Base-by-base conservation (phyloP, 2,888 invertebrate genomes). In the Oscheius myriophilus region DNA sequence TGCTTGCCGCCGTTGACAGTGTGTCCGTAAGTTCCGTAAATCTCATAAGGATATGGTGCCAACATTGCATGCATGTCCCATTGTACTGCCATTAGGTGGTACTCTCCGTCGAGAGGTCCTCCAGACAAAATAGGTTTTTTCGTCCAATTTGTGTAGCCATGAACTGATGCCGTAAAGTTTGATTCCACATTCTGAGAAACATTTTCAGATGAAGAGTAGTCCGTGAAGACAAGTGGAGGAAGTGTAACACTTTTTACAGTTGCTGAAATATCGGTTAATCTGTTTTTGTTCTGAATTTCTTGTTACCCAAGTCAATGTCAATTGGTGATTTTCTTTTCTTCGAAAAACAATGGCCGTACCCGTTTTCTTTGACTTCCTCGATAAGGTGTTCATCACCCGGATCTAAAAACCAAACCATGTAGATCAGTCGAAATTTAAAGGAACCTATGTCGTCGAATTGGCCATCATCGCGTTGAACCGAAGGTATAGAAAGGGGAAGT, bases 311-410 rank as follows among this genome's bases (percentile, higher is more conserved):
- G 21, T 61, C 18, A 12, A 61, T 61, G 18, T 61, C 49, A 7
- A 61, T 61, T 1, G 61, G 61, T n/a, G 61, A 61, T 26, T 61
- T 61, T 45, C 61, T 45, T 12, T 26, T 16, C 49, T 46, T 49
- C 12, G 25, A 49, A 4, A 46, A n/a, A 25, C 61, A 61, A n/a
- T 49, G 23, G 11, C 12, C 25, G 11, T 49, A 14, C 14, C 61
- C 61, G 2, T 16, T 14, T 26, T 26, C 18, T 18, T 61, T 46
- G n/a, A 45, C 6, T 33, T 33, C 4, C 33, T 33, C n/a, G n/a
- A n/a, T n/a, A n/a, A n/a, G n/a, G n/a, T n/a, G n/a, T n/a, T n/a
- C n/a, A n/a, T n/a, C n/a, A n/a, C n/a, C n/a, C n/a, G n/a, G n/a
- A n/a, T n/a, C n/a, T n/a, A n/a, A n/a, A n/a, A n/a, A n/a, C n/a